A percentile compares a stretch with the other conserved stretches of the same genome.
Conservation (phyloP, 2,797 vertebrate genomes). For the Florisuga fusca region DNA sequence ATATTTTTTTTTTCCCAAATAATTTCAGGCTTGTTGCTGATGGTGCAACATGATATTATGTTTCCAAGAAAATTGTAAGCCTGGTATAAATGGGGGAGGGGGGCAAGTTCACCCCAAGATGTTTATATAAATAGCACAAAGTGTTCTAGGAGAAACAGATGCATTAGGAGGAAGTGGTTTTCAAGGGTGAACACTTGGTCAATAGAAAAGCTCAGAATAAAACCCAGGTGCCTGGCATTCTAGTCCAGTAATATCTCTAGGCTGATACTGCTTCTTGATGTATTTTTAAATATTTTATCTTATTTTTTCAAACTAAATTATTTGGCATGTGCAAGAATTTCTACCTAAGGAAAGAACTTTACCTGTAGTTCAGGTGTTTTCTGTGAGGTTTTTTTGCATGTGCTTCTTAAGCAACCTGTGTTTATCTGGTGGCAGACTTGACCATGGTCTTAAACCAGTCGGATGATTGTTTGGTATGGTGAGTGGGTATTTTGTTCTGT, state of each 20-base stretch:
- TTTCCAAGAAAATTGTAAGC: background rate
- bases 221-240: background rate
- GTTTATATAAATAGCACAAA: background rate
- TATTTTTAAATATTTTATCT: background rate
- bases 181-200: background rate
- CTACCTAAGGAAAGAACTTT: background rate
- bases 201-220: slow-evolving; percentile 38
- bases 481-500: slow-evolving; percentile 60
- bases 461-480: slow-evolving; percentile 51
- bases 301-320: background rate
- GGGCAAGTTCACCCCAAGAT: background rate
- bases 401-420: background rate
- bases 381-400: background rate
- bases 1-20: background rate
- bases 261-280: background rate
- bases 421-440: slow-evolving; percentile 33
- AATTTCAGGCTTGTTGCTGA: background rate
- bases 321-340: background rate
- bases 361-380: background rate
- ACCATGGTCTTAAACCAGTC: slow-evolving; percentile 34
- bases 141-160: background rate
- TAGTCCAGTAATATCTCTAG: background rate
- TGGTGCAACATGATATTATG: background rate
- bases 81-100: background rate
- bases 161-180: slow-evolving; percentile 65